A percentile compares a stretch with the other conserved stretches of the same genome.
These are phyloP conservation scores for Acanthosepion lycidas DNA, from an alignment of 2,888 invertebrate genomes.

Conservation along the genomic window DNA sequence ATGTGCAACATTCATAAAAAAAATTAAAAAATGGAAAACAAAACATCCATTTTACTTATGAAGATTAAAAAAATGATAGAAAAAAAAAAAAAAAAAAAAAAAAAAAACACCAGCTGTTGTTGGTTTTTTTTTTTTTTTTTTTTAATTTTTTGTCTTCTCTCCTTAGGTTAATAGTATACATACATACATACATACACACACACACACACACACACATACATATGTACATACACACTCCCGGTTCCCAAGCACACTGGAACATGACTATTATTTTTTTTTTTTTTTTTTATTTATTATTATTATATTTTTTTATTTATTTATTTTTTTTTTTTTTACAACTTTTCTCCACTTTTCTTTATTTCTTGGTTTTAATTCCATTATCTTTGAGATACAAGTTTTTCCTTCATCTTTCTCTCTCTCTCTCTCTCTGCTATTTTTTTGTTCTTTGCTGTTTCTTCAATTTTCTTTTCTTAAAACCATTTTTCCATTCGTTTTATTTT, in stretches of 20 bases:
- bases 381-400: slow-evolving; percentile 3
- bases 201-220: slow-evolving; percentile 22
- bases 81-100: neutral
- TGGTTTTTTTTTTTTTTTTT: no score
- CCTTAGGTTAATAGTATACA: neutral
- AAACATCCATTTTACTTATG: neutral
- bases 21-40: neutral
- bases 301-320: neutral
- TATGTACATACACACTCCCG: neutral
- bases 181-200: neutral
- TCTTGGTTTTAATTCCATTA: neutral
- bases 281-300: neutral
- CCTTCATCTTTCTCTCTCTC: neutral
- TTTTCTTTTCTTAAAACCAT: neutral
- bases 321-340: neutral
- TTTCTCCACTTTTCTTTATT: neutral
- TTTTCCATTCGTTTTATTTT: slow-evolving; percentile 36
- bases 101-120: neutral
- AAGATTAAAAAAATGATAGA: neutral
- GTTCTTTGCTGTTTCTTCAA: neutral
- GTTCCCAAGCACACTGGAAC: neutral
- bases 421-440: neutral
- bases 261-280: neutral
- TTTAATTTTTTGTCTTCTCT: neutral
- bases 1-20: no score